Conservation (phyloP, 2,113 vertebrate genomes). For the Phrynosoma blainvillii region DNA sequence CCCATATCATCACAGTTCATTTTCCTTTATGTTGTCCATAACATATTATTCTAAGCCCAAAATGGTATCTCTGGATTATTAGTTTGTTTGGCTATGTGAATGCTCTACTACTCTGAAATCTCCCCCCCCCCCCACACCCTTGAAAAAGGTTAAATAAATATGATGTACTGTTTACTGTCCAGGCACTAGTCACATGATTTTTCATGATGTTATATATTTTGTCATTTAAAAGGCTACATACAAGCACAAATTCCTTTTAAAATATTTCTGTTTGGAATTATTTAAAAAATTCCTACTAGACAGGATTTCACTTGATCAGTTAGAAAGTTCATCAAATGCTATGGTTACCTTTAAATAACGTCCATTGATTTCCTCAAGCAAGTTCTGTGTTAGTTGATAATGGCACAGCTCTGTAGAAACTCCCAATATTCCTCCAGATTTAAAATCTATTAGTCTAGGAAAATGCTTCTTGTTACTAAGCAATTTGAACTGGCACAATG, state of each 20-base stretch:
- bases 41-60: background rate
- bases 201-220: background rate
- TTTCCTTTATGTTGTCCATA: too few species aligned
- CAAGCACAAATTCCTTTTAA: background rate
- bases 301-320: constrained; percentile 11
- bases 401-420: background rate
- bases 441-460: constrained; percentile 1
- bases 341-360: background rate
- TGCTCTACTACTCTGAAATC: background rate
- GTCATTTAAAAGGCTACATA: background rate
- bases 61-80: background rate
- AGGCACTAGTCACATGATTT: background rate
- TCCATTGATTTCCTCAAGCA: constrained; percentile 15
- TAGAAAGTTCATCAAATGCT: constrained; percentile 17
- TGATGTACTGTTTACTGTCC: background rate
- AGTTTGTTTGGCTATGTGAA: background rate
- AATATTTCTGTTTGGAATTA: constrained; percentile 1
- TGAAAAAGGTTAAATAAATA: background rate
- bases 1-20: too few species aligned
- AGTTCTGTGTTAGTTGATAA: background rate
- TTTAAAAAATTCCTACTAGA: constrained; percentile 7
- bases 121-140: too few species aligned
- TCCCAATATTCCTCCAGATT: background rate
- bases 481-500: background rate
- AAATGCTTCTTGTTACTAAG: background rate